Evolutionary conservation across 2,888 invertebrate species (phyloP).

Genomic region (Drosophila planitibia): DNA sequence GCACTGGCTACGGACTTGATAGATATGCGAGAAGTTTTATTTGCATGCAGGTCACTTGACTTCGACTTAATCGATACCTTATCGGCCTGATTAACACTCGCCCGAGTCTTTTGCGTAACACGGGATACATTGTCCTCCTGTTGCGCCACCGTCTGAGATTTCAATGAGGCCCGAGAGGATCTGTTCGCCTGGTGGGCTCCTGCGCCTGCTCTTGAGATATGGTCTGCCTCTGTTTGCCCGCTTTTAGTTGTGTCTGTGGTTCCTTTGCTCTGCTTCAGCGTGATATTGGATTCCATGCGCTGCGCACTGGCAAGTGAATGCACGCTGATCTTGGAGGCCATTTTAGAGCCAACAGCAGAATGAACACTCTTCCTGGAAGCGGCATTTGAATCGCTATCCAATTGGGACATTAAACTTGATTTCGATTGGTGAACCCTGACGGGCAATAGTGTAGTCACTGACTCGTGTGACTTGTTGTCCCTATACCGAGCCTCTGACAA

Average conservation of each 20-base stretch:
- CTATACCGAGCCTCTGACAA: background rate
- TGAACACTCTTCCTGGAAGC: background rate
- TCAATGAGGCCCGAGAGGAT: background rate
- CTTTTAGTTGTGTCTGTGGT: background rate
- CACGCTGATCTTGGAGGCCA: slow-evolving; percentile 2
- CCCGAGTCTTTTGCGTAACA: background rate
- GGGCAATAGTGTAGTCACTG: slow-evolving; percentile 44
- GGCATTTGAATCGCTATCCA: background rate
- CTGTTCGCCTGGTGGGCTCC: background rate
- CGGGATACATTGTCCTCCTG: slow-evolving; percentile 13
- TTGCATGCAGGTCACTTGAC: background rate
- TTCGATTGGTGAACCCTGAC: slow-evolving; percentile 21
- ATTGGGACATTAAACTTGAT: slow-evolving; percentile 14
- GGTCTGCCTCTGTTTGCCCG: background rate
- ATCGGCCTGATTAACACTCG: background rate
- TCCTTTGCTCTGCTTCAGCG: background rate
- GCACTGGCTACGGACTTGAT: background rate
- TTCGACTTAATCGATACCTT: slow-evolving; percentile 7
- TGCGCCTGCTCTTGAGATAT: background rate
- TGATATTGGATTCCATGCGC: slow-evolving; percentile 6
- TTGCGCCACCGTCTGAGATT: background rate
- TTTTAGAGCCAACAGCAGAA: background rate
- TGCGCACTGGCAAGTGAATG: background rate
- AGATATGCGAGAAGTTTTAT: slow-evolving; percentile 16
- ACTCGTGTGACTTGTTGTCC: background rate